Percentiles rank a stretch among this genome's conserved stretches.
These are phyloP conservation scores for Litoditis marina DNA, from an alignment of 2,888 invertebrate species.

Conservation along the genomic window DNA sequence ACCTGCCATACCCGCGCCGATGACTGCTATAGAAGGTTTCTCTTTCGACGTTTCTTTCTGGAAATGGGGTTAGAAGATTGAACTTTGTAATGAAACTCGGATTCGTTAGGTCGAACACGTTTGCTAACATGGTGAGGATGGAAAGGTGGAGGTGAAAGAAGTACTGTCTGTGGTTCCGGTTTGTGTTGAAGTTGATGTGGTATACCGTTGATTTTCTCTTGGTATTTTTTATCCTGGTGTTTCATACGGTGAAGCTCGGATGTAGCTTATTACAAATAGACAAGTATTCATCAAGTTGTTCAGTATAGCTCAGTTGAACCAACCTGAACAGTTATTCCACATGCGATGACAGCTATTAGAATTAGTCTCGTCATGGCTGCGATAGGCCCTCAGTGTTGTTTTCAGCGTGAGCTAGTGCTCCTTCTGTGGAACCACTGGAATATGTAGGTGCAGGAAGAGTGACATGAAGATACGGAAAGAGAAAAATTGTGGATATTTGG, in stretches of 20 bases:
- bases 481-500: too few relatives aligned
- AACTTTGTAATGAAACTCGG: too few relatives aligned
- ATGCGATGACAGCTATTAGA: constrained; percentile 34
- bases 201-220: too few relatives aligned
- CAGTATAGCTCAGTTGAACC: too few relatives aligned
- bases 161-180: background rate
- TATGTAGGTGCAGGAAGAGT: background rate
- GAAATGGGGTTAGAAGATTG: too few relatives aligned
- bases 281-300: too few relatives aligned
- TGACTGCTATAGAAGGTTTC: constrained; percentile 41
- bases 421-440: background rate
- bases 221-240: too few relatives aligned
- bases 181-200: too few relatives aligned
- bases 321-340: constrained; percentile 45
- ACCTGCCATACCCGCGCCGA: constrained; percentile 50
- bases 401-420: constrained; percentile 10
- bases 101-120: background rate
- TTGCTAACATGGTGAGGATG: background rate
- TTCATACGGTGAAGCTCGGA: too few relatives aligned
- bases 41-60: constrained; percentile 37
- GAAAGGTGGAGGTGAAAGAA: background rate
- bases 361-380: constrained; percentile 33
- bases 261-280: too few relatives aligned
- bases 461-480: background rate
- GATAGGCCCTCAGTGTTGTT: constrained; percentile 12